Evolutionary conservation across 2,113 vertebrate species (phyloP).

Genomic region (Colaptes auratus): DNA sequence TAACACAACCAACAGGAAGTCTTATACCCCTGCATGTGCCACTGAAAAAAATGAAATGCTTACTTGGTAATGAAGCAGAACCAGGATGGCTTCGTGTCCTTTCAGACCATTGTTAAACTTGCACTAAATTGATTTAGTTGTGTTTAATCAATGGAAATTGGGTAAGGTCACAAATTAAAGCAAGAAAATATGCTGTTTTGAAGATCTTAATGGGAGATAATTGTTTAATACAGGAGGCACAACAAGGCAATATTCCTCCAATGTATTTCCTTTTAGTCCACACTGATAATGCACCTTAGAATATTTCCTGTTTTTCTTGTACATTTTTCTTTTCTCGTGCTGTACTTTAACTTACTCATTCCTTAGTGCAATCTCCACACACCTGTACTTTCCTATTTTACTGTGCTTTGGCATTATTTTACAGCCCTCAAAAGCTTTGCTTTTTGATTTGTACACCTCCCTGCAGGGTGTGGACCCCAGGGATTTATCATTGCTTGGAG

Average conservation of each 20-base stretch:
- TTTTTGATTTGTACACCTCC: not conserved
- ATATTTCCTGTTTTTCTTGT: not conserved
- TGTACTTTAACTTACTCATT: not conserved
- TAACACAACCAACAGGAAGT: not conserved
- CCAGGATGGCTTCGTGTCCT: not conserved
- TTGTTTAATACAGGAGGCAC: not conserved
- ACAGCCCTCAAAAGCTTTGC: not conserved
- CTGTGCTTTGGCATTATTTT: not conserved
- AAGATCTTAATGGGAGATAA: not conserved
- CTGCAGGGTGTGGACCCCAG: not conserved
- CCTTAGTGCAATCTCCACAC: not conserved
- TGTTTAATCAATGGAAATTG: conserved; percentile 6
- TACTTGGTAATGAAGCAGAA: not conserved
- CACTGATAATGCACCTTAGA: not conserved
- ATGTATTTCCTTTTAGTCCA: not conserved
- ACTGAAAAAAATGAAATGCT: not conserved
- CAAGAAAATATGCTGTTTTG: not conserved
- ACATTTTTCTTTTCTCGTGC: not conserved
- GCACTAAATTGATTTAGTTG: not conserved
- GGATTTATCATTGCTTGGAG: fast-evolving
- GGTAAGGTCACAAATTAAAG: not conserved
- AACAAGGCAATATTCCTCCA: not conserved
- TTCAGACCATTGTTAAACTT: not conserved
- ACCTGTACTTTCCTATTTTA: not conserved
- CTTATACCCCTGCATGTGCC: not conserved